Evolutionary conservation across 2,113 vertebrate species (phyloP).

Genomic region (Psilopogon haemacephalus): DNA sequence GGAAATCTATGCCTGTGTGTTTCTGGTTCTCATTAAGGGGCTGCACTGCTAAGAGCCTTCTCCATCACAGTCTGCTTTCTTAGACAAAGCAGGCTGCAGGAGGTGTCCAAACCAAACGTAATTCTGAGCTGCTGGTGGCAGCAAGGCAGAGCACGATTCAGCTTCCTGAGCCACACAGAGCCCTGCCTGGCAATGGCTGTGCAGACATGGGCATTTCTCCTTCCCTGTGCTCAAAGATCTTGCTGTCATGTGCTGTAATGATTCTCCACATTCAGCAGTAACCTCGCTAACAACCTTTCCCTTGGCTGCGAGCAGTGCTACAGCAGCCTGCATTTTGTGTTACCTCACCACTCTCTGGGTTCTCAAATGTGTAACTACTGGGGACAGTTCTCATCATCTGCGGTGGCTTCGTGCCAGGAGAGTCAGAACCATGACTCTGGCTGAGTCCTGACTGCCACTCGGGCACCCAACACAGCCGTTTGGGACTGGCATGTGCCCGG

Average conservation of each 20-base stretch:
- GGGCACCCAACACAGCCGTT: neutral
- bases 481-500: neutral
- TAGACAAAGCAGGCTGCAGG: slow-evolving; percentile 27
- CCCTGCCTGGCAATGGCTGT: neutral
- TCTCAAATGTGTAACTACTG: neutral
- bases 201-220: neutral
- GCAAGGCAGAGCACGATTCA: slow-evolving; percentile 8
- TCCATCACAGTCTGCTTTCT: slow-evolving; percentile 42
- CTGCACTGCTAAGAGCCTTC: neutral
- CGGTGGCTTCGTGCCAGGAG: neutral
- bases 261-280: neutral
- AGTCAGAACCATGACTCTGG: neutral
- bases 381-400: neutral
- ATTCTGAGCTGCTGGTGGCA: slow-evolving; percentile 61
- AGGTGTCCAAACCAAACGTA: slow-evolving; percentile 56
- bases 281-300: slow-evolving; percentile 26
- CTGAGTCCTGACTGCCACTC: neutral
- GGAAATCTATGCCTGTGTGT: neutral
- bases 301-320: neutral
- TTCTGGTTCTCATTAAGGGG: slow-evolving; percentile 49
- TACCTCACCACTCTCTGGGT: neutral
- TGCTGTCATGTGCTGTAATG: slow-evolving; percentile 38
- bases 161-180: slow-evolving; percentile 14
- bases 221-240: slow-evolving; percentile 29
- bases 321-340: slow-evolving; percentile 3